Percentiles rank a stretch among this genome's conserved stretches.
Conservation (phyloP, 2,113 vertebrate species). For the Morone saxatilis region DNA sequence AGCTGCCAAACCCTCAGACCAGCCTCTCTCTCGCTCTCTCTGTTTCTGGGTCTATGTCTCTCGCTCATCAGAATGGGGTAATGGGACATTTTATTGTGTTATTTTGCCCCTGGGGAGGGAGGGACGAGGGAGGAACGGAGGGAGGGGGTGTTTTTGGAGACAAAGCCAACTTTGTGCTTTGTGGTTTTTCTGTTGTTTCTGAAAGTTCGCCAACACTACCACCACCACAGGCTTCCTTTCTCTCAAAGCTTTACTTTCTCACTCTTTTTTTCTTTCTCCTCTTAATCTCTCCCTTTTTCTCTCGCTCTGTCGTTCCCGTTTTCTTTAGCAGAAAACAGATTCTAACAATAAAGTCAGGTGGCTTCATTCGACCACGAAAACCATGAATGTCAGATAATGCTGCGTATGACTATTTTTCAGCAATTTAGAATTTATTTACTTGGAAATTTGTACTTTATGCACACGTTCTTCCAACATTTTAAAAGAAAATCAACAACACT, state of each 20-base stretch:
- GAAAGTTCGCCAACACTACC: conserved; percentile 49
- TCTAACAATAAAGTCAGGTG: neutral
- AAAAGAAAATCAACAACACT: too few species aligned
- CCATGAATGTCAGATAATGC: neutral
- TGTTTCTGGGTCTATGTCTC: neutral
- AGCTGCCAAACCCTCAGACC: conserved; percentile 44
- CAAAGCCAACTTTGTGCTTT: conserved; percentile 59
- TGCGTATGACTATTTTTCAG: too few species aligned
- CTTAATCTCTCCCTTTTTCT: neutral
- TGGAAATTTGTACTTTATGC: too few species aligned
- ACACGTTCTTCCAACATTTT: too few species aligned
- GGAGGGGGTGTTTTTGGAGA: conserved; percentile 19
- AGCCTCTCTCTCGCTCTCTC: neutral
- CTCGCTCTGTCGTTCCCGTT: neutral
- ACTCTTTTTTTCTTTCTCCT: neutral
- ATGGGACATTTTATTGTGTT: conserved; percentile 65
- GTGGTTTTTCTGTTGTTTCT: conserved; percentile 61
- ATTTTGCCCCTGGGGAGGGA: conserved; percentile 33
- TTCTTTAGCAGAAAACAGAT: neutral
- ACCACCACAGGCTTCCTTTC: conserved; percentile 23
- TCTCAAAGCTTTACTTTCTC: neutral
- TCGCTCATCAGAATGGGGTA: conserved; percentile 30
- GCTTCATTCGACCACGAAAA: too few species aligned
- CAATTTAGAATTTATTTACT: too few species aligned
- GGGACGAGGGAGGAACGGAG: neutral